Base-by-base conservation (phyloP, 2,888 invertebrate species). In the Apoda limacodes region DNA sequence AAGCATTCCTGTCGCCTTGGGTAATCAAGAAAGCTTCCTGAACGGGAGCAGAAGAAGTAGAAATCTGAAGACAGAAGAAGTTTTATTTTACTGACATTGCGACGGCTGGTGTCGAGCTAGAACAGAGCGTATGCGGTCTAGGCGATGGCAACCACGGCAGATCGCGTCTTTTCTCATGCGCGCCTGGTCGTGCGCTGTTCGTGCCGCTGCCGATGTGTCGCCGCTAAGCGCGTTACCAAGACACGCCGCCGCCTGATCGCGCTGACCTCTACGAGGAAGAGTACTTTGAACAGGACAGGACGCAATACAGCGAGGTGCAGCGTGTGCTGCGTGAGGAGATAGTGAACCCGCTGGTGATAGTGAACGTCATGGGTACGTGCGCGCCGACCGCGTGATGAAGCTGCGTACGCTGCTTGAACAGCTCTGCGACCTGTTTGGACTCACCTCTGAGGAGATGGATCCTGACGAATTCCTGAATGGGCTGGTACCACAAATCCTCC, bases 391-490 rank as follows among this genome's bases (percentile, higher is more conserved):
- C 50, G 95, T 98, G 21, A 94, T 98, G 95, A 92, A 93, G 62
- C 82, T 98, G 32, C 83, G 98, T 25, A 89, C 88, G 41, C 78
- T 97, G 34, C 82, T 98, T 31, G 95, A 96, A 60, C 86, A 90
- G 48, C 83, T 95, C 3, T 93, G 95, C 42, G 93, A 93, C 13
- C 92, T 98, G 13, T 90, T 93, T 13, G 98, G 98, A 1, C 84
- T 95, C 42, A 94, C 93, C 10, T 89, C 87, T 30, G 95, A 95
- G 74, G 95, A 96, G 63, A 96, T 95, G 85, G 98, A 98, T 76
- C 98, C 98, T 0, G 98, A 98, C 76, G 98, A 98, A 69, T 97
- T 98, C 67, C 76, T 98, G 20, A 96, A 94, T 49, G 93, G 95
- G 17, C 78, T 98, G 31, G 86, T 98, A 30, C 91, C 93, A 5